Evolutionary conservation across 2,113 vertebrate species (phyloP), one percentile per base, ranked within the genome.

Genomic region (Sus scrofa): DNA sequence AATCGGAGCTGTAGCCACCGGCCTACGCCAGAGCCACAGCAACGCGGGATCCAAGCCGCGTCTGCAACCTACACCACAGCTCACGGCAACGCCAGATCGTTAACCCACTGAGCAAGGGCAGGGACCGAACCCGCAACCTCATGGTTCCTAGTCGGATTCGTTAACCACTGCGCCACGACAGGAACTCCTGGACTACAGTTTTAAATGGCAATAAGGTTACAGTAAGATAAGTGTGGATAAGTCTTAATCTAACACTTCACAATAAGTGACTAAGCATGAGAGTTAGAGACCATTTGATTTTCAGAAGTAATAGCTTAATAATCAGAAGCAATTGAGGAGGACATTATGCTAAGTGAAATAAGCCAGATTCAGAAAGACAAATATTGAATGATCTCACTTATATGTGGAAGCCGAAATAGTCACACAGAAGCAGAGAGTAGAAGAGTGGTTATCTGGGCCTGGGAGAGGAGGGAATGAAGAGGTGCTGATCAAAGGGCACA

Each of bases 261-360:
- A 77, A 2, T 84, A 73, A 70, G 19, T 73, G 24, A 86, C 73
- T 30, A 63, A 14, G 56, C 54, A 32, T 91, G 7, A n/a, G 26
- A 89, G 39, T 81, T 94, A 95, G 71, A 95, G 52, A 77, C 10
- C 39, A 78, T 88, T 91, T 94, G 79, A 77, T 87, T 96, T 95
- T 96, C 63, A 90, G 65, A 91, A 68, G n/a, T 79, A 92, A 86
- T 75, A 68, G 92, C 82, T 92, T 83, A 86, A 83, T 79, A 89
- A 93, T 39, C 37, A 95, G 37, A 86, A 94, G 39, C 39, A 88
- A 58, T 67, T 75, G 54, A 94, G 39, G 52, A 78, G 37, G 22
- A 75, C 19, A 62, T 86, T 27, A 79, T 20, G 26, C 83, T 92
- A 58, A 63, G 65, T 58, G 83, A 92, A 95, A 65, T 86, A 92